These are phyloP conservation scores for Plagiodera versicolora DNA, from an alignment of 2,888 invertebrate species.

Conservation along the genomic window DNA sequence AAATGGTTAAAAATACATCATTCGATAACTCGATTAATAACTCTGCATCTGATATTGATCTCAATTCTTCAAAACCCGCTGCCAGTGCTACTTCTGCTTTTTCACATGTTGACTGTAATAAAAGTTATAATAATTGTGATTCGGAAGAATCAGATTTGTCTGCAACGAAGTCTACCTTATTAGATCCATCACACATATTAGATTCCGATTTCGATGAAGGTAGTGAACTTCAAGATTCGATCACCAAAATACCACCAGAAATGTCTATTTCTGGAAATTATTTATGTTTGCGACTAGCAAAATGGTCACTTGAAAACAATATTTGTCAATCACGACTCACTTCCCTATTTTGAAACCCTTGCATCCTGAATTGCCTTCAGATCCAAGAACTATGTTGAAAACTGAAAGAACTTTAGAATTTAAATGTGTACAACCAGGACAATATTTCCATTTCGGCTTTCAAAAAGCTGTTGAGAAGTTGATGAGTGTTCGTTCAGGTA, in stretches of 20 bases:
- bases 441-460: slow-evolving; percentile 3
- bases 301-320: too few species aligned
- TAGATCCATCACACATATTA: not conserved
- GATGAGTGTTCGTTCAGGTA: too few species aligned
- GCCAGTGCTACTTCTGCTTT: not conserved
- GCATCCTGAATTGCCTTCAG: not conserved
- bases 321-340: too few species aligned
- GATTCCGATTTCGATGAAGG: not conserved
- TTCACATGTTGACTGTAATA: not conserved
- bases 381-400: not conserved
- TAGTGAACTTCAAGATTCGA: slow-evolving; percentile 1
- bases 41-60: too few species aligned
- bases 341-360: too few species aligned
- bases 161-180: not conserved
- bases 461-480: not conserved
- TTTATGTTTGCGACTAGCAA: too few species aligned
- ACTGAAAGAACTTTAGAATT: not conserved
- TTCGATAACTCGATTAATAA: too few species aligned
- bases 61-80: not conserved
- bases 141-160: not conserved
- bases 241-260: slow-evolving; percentile 5
- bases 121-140: not conserved
- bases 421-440: not conserved
- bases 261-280: slow-evolving; percentile 2
- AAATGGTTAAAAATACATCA: too few species aligned